phyloP scores from a whole-genome alignment of 1,140 invertebrate genomes.

The Amyelois transitella region DNA sequence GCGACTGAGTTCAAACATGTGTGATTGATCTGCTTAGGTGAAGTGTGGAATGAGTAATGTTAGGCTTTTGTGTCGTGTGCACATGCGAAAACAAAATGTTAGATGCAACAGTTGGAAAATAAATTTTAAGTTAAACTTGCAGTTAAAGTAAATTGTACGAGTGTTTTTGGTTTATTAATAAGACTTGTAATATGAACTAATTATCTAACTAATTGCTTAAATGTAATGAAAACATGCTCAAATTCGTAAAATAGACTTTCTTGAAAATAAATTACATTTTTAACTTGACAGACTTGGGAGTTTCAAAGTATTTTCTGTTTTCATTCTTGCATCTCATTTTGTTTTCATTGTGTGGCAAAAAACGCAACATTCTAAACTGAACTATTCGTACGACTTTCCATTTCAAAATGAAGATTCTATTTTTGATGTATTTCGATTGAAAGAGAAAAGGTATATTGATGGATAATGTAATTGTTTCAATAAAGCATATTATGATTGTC shows the following conservation, averaged over 20 bases:
- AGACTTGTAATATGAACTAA: too few relatives aligned
- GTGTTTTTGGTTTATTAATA: too few relatives aligned
- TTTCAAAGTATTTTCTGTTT: not conserved
- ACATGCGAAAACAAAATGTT: not conserved
- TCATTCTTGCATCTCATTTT: not conserved
- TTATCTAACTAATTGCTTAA: too few relatives aligned
- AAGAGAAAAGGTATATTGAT: not conserved
- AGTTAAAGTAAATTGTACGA: too few relatives aligned
- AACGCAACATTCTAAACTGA: not conserved
- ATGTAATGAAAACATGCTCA: too few relatives aligned
- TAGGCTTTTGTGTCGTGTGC: not conserved
- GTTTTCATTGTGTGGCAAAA: not conserved
- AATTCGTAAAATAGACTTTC: too few relatives aligned
- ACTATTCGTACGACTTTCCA: not conserved
- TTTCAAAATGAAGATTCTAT: constrained; percentile 7
- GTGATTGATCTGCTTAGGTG: constrained; percentile 18
- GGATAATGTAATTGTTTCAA: constrained; percentile 8
- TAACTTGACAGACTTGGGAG: too few relatives aligned
- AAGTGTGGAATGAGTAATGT: constrained; percentile 10
- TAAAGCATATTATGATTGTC: not conserved
- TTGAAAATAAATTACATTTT: too few relatives aligned
- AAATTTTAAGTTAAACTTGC: too few relatives aligned
- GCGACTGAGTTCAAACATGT: constrained; percentile 30
- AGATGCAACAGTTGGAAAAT: not conserved
- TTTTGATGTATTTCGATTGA: constrained; percentile 10